These are phyloP conservation scores for Salarias fasciatus DNA, from an alignment of 2,797 vertebrate species.

Conservation along the genomic window DNA sequence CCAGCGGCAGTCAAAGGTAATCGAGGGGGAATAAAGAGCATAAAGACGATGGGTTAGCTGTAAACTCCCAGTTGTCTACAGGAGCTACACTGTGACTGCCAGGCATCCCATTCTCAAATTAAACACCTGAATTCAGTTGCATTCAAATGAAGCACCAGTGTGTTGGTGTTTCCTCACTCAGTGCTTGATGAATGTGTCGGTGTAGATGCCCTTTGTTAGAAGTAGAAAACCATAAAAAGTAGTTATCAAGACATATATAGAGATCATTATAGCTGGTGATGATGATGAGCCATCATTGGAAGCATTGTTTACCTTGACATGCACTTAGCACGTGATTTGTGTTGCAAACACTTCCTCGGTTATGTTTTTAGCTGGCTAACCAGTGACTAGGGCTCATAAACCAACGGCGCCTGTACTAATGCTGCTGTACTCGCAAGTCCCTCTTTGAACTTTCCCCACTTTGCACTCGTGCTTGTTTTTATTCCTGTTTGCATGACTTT, in stretches of 20 bases:
- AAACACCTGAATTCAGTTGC: neutral
- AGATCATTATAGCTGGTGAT: too few species aligned
- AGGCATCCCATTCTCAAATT: neutral
- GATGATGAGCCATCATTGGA: too few species aligned
- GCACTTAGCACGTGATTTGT: neutral
- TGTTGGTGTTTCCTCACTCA: conserved; percentile 13
- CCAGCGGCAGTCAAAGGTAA: conserved; percentile 89
- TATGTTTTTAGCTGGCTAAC: neutral
- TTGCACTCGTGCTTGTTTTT: conserved; percentile 9
- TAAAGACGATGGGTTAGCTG: neutral
- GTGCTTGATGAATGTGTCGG: too few species aligned
- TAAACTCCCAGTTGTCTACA: neutral
- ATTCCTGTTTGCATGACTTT: conserved; percentile 38
- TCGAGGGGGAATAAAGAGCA: neutral
- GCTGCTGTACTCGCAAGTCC: conserved; percentile 6
- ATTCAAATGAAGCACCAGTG: conserved; percentile 18
- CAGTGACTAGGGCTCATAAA: neutral
- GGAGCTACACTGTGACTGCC: neutral
- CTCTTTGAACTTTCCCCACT: conserved; percentile 6
- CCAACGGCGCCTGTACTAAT: conserved; percentile 31
- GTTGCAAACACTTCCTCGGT: neutral
- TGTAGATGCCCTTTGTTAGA: too few species aligned
- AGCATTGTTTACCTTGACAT: neutral
- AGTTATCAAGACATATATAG: too few species aligned
- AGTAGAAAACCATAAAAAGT: too few species aligned